Percentiles rank a stretch among this genome's conserved stretches.
phyloP scores from a whole-genome alignment of 2,888 invertebrate genomes.

The Ophioninae sp. region DNA sequence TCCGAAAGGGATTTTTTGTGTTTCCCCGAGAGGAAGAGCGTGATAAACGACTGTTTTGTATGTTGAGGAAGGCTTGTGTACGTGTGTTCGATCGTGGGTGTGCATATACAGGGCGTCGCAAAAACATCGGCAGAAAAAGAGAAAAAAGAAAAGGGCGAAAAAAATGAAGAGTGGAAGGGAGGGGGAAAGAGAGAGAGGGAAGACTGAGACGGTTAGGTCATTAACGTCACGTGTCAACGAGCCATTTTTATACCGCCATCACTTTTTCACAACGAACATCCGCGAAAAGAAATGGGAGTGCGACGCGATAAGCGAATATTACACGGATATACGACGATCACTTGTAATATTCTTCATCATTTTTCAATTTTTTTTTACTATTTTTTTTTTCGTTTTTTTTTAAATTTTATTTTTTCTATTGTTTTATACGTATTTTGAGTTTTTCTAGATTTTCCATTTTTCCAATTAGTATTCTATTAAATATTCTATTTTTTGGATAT shows the following conservation, averaged over 20 bases:
- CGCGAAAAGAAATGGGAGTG: constrained; percentile 1
- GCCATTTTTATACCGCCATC: constrained; percentile 18
- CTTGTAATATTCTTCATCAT: not conserved
- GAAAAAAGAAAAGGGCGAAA: not conserved
- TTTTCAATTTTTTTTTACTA: not conserved
- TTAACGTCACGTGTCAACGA: constrained; percentile 39
- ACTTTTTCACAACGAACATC: constrained; percentile 35
- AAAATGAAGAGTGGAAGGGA: not conserved
- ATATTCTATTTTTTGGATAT: too few relatives aligned
- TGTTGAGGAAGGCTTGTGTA: constrained; percentile 26
- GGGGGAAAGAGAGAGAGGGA: not conserved
- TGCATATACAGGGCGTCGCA: constrained; percentile 9
- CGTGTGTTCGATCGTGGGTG: constrained; percentile 28
- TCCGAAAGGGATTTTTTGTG: constrained; percentile 63
- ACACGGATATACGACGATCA: not conserved
- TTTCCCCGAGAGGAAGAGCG: constrained; percentile 34
- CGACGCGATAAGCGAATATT: not conserved
- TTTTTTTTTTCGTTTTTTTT: not conserved
- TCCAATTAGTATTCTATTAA: too few relatives aligned
- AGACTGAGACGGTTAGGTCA: constrained; percentile 36
- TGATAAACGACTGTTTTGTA: constrained; percentile 66
- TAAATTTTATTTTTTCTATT: too few relatives aligned
- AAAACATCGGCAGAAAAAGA: not conserved
- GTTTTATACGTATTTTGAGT: too few relatives aligned
- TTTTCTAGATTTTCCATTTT: too few relatives aligned